Percentiles rank a stretch among this genome's conserved stretches.
Evolutionary conservation across 1,140 invertebrate genomes (phyloP).

Genomic region (Sweltsa coloradensis): DNA sequence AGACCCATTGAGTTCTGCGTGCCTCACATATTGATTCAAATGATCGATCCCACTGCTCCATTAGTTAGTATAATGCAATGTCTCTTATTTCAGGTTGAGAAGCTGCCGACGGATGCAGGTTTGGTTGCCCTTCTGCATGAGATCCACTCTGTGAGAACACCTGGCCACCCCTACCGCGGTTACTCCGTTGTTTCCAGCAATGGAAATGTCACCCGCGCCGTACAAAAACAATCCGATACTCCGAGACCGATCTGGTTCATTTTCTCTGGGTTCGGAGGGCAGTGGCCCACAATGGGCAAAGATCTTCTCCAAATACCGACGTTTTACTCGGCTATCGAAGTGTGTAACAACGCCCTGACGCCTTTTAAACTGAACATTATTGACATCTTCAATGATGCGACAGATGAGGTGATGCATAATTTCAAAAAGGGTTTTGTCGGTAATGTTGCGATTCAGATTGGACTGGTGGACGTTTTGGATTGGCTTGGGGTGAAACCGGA

Average conservation of each 20-base stretch:
- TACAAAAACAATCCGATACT: not conserved
- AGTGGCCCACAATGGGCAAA: slow-evolving; percentile 74
- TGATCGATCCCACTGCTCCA: too few species aligned
- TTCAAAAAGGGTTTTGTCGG: not conserved
- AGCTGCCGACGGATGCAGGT: too few species aligned
- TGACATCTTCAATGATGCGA: not conserved
- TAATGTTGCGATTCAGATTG: slow-evolving; percentile 36
- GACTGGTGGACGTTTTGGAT: slow-evolving; percentile 56
- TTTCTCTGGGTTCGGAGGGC: slow-evolving; percentile 83
- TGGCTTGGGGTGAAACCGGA: slow-evolving; percentile 52
- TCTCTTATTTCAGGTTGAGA: too few species aligned
- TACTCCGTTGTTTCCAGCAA: not conserved
- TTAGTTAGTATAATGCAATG: too few species aligned
- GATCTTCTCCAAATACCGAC: slow-evolving; percentile 51
- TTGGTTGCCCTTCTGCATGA: not conserved
- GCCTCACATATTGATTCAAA: too few species aligned
- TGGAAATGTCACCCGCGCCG: not conserved
- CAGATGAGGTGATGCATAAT: not conserved
- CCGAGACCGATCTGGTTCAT: slow-evolving; percentile 67
- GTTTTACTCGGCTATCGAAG: slow-evolving; percentile 41
- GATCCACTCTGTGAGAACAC: not conserved
- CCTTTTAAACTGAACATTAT: not conserved
- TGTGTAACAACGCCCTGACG: not conserved
- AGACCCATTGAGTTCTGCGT: too few species aligned
- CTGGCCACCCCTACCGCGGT: not conserved